Base-by-base conservation (phyloP, 2,797 vertebrate genomes). In the Pygocentrus nattereri region DNA sequence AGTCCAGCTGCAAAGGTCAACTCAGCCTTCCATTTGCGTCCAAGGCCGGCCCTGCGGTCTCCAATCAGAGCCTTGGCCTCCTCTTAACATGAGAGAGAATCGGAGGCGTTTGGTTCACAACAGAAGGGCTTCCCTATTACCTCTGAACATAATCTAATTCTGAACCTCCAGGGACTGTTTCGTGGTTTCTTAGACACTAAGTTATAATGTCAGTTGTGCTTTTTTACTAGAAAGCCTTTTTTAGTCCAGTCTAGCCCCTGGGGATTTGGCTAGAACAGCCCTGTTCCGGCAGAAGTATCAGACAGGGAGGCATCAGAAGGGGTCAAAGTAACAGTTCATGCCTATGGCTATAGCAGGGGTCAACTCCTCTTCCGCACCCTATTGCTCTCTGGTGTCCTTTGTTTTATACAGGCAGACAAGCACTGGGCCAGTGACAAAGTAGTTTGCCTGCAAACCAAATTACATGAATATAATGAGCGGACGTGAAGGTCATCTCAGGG, bases 301-400 rank as follows among this genome's bases (percentile, higher is more conserved):
- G 10, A 30, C 59, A 27, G 25, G 49, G 41, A 56, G 71, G 78
- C 18, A 16, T 74, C 79, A 76, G 31, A 76, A 81, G 73, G 76
- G 79, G 85, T 86, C 82, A 83, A 56, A 78, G 76, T 75, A 81
- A 75, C 81, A 83, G 62, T 70, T 79, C 16, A 58, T 58, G 72
- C 50, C 72, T 74, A 77, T 70, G 78, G 79, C 74, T 38, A 27
- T 54, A 74, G 67, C n/a, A 50, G 71, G 74, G 80, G 73, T 85
- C 74, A 77, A 67, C 64, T 41, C 50, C 2, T 76, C 54, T 54
- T 11, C 64, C 54, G 30, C 54, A 25, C 71, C 25, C 31, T 83
- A 56, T 16, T 56, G 68, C 78, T 73, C 74, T n/a, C 30, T 34
- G 19, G 30, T 13, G 11, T 38, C 6, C 38, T 25, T 52, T 52